phyloP scores from a whole-genome alignment of 2,113 vertebrate genomes.

The Gymnogyps californianus region DNA sequence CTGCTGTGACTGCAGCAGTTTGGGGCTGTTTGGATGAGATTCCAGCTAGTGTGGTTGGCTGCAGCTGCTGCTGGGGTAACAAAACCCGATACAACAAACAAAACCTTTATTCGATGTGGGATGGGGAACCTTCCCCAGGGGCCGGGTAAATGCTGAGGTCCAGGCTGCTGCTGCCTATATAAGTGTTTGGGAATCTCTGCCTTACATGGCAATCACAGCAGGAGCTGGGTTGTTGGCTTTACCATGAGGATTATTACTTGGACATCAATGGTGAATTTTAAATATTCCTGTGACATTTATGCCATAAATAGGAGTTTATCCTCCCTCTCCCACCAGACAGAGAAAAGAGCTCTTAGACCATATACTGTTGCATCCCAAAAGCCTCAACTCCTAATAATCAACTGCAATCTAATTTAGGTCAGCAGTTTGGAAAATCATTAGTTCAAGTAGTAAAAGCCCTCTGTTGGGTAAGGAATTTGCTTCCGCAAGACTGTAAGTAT shows the following conservation, averaged over 20 bases:
- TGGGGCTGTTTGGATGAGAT: not conserved
- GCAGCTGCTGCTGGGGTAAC: not conserved
- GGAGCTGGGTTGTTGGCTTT: not conserved
- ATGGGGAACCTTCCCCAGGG: not conserved
- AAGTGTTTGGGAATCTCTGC: not conserved
- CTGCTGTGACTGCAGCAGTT: not conserved
- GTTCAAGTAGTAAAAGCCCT: not conserved
- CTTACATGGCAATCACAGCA: not conserved
- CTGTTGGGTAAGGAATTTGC: not conserved
- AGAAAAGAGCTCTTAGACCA: not conserved
- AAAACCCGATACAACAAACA: not conserved
- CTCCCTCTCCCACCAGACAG: not conserved
- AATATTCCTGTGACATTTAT: not conserved
- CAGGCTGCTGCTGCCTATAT: not conserved
- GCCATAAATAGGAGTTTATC: not conserved
- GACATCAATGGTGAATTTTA: not conserved
- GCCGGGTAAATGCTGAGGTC: not conserved
- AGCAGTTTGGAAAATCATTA: not conserved
- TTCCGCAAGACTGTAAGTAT: not conserved
- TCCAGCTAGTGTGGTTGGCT: not conserved
- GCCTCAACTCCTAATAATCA: not conserved
- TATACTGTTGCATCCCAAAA: not conserved
- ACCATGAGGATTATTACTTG: not conserved
- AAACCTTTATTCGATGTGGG: rapidly evolving
- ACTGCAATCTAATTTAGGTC: not conserved